Evolutionary conservation across 2,888 invertebrate genomes (phyloP).

Genomic region (Drosophila pseudotalamancana): DNA sequence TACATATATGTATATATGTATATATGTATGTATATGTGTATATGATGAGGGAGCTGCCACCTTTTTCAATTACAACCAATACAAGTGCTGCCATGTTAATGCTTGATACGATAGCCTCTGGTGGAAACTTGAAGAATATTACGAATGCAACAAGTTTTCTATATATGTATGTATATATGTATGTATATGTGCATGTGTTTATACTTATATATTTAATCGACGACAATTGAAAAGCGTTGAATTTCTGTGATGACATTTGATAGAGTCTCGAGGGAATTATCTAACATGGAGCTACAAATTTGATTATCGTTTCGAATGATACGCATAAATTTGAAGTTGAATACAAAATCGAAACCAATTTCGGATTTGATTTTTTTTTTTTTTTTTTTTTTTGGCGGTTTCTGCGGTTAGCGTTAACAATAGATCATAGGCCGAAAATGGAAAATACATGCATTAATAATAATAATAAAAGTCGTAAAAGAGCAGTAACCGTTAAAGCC

Average conservation of each 20-base stretch:
- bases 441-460: constrained; percentile 76
- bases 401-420: constrained; percentile 56
- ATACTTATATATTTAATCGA: not conserved
- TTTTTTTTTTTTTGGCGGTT: constrained; percentile 21
- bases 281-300: constrained; percentile 37
- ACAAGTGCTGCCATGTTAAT: no score
- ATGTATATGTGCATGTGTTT: not conserved
- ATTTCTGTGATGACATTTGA: constrained; percentile 33
- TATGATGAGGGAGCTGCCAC: no score
- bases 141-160: not conserved
- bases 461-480: constrained; percentile 78
- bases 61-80: no score
- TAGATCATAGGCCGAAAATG: constrained; percentile 70
- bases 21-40: no score
- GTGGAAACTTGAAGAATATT: no score
- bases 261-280: constrained; percentile 20
- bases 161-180: not conserved
- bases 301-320: constrained; percentile 40
- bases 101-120: no score
- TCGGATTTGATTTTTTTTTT: constrained; percentile 1
- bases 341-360: constrained; percentile 39
- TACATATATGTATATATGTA: no score
- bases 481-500: constrained; percentile 77
- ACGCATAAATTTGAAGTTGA: constrained; percentile 40
- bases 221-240: constrained; percentile 9